A percentile compares a stretch with the other conserved stretches of the same genome.
These are phyloP conservation scores for Chloropsis hardwickii DNA, from an alignment of 2,113 vertebrate species.

Conservation along the genomic window DNA sequence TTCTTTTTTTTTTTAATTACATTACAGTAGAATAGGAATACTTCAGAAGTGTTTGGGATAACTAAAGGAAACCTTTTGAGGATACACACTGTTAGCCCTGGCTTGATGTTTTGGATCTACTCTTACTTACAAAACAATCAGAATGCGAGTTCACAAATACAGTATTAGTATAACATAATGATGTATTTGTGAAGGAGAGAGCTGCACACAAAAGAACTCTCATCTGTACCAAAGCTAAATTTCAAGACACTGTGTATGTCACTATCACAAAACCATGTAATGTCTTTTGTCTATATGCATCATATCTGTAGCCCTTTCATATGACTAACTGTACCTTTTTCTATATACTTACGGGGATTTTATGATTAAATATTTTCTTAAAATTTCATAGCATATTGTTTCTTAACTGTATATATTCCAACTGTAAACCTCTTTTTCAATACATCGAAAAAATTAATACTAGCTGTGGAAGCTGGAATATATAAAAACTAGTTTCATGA, in stretches of 20 bases:
- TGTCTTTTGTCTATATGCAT: neutral
- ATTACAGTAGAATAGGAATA: too few relatives aligned
- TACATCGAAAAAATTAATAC: neutral
- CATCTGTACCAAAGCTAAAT: neutral
- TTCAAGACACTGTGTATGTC: neutral
- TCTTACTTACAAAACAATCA: neutral
- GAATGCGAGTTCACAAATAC: neutral
- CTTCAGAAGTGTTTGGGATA: neutral
- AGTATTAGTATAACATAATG: neutral
- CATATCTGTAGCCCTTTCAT: neutral
- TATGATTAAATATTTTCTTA: neutral
- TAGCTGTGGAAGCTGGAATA: neutral
- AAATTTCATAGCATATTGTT: neutral
- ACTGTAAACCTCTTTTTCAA: neutral
- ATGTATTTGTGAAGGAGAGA: neutral
- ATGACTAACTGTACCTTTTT: neutral
- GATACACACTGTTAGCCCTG: neutral
- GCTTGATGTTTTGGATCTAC: neutral
- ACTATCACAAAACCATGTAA: neutral
- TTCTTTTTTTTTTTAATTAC: too few relatives aligned
- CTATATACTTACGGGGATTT: neutral
- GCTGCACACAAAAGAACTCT: neutral
- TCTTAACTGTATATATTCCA: neutral
- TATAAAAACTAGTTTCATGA: neutral
- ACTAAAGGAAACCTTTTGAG: neutral